Conservation (phyloP, 2,888 invertebrate genomes). For the Dermolepida albohirtum region DNA sequence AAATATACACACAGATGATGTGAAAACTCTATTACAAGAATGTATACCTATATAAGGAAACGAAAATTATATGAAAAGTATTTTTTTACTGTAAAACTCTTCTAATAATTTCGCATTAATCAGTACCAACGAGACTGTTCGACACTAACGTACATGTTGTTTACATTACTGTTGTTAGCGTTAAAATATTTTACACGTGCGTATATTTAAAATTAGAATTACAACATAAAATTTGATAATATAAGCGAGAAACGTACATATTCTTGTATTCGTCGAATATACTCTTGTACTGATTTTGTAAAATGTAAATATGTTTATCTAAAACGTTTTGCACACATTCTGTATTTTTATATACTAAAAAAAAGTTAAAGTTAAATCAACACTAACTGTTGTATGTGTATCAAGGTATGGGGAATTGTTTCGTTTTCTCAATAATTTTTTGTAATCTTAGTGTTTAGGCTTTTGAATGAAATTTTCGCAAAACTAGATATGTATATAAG, state of each 20-base stretch:
- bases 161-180: constrained; percentile 3
- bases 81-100: no score
- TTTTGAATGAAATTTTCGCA: constrained; percentile 44
- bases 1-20: constrained; percentile 6
- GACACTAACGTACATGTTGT: constrained; percentile 1
- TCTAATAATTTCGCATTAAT: no score
- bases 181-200: constrained; percentile 4
- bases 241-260: no score
- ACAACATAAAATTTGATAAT: no score
- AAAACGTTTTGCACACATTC: constrained; percentile 1
- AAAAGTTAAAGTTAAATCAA: constrained; percentile 1
- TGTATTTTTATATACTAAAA: constrained; percentile 15
- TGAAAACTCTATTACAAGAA: constrained; percentile 5
- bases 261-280: no score
- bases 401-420: constrained; percentile 34
- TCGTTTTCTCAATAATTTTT: constrained; percentile 10
- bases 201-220: constrained; percentile 4
- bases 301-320: constrained; percentile 52
- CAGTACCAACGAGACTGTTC: not conserved
- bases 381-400: constrained; percentile 21
- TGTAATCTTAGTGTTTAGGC: constrained; percentile 46
- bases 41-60: constrained; percentile 5
- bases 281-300: constrained; percentile 49
- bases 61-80: not conserved
- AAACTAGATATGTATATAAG: constrained; percentile 53